Base-by-base conservation (phyloP, 2,797 vertebrate species). In the Thaleichthys pacificus region DNA sequence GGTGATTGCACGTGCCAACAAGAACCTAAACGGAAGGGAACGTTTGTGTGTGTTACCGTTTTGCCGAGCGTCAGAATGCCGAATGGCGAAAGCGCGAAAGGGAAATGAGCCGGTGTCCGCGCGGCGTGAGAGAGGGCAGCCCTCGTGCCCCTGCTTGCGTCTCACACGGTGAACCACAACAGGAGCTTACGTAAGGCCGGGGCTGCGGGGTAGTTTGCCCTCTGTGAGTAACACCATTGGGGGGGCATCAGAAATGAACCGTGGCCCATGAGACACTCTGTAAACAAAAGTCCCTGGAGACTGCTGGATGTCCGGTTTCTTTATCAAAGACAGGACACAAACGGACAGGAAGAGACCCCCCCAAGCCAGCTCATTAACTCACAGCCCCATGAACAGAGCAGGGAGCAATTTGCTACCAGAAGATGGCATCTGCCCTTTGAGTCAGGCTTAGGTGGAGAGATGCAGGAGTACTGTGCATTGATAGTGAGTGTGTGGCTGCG, bases 371-470 rank as follows among this genome's bases (percentile, higher is more conserved):
- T 78, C 79, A 88, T 88, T 87, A 87, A 80, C 86, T 88, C 70
- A 69, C 76, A 72, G 86, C 81, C 81, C 26, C 71, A 82, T 86
- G 75, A 69, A 80, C 77, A 74, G 76, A 81, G 74, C 76, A 82
- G 81, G 68, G 75, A 84, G 77, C 82, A 26, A 89, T 85, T 85
- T 74, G 69, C 74, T 75, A 69, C 84, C 80, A 73, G 81, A 88
- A 87, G 77, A 75, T 76, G 81, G 70, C 83, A 76, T 88, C 82
- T 89, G 87, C 77, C 85, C 85, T 91, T 91, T 89, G 76, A 75
- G 84, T 86, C 78, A 70, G 57, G 77, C 72, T 58, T 26, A 70
- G 60, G 77, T 85, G 83, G 80, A 85, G 83, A 87, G 81, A 90
- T 81, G 82, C 69, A 78, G 69, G 57, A 66, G 76, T 74, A 80